These are phyloP conservation scores for Cricetomys ansorgei DNA, from an alignment of 2,113 vertebrate species.

Conservation along the genomic window DNA sequence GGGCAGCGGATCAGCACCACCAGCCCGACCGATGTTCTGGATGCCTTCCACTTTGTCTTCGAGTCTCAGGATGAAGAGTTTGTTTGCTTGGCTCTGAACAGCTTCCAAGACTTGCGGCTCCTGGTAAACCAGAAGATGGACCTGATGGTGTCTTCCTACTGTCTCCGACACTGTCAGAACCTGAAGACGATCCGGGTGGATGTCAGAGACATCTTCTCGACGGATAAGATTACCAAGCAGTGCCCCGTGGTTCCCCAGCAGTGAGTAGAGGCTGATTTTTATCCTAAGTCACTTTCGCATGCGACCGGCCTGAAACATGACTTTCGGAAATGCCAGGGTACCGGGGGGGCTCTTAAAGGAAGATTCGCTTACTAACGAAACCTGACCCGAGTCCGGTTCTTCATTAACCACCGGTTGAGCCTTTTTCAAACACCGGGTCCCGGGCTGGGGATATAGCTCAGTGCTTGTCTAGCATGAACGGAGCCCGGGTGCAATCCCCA, in stretches of 20 bases:
- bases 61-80: constrained; percentile 61
- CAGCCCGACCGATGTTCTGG: rapidly evolving
- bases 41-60: constrained; percentile 61
- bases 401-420: neutral
- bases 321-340: neutral
- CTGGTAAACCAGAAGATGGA: neutral
- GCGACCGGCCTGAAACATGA: neutral
- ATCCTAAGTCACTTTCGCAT: neutral
- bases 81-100: neutral
- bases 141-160: constrained; percentile 28
- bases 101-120: constrained; percentile 19
- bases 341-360: neutral
- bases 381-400: neutral
- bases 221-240: rapidly evolving
- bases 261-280: neutral
- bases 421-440: neutral
- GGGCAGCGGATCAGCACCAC: rapidly evolving
- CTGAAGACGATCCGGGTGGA: neutral
- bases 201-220: neutral
- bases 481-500: neutral
- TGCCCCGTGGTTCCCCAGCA: rapidly evolving
- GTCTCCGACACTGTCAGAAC: neutral
- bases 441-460: no score
- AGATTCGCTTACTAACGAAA: neutral
- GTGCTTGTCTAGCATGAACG: neutral